These are phyloP conservation scores for Papilio helenus DNA, from an alignment of 1,140 invertebrate species.

Conservation along the genomic window DNA sequence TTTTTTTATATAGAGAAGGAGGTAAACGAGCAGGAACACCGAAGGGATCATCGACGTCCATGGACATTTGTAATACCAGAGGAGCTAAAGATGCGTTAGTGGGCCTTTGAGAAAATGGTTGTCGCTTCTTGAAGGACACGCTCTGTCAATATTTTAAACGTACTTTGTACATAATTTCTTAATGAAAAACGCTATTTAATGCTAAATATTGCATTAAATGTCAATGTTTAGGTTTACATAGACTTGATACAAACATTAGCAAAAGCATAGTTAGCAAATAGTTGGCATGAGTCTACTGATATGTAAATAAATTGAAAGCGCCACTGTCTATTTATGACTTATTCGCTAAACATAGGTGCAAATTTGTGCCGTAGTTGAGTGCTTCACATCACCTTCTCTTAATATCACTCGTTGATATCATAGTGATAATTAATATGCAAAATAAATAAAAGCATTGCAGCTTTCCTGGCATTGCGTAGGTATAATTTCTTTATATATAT, in stretches of 20 bases:
- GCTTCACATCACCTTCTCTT: not conserved
- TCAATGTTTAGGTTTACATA: not conserved
- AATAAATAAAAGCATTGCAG: not conserved
- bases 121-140: too few relatives aligned
- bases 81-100: too few relatives aligned
- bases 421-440: not conserved
- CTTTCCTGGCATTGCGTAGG: not conserved
- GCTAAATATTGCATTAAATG: not conserved
- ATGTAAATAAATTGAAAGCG: conserved; percentile 77
- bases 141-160: too few relatives aligned
- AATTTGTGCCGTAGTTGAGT: not conserved
- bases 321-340: conserved; percentile 46
- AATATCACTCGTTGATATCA: not conserved
- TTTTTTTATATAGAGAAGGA: not conserved
- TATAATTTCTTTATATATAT: not conserved
- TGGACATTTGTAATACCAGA: too few relatives aligned
- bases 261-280: conserved; percentile 40
- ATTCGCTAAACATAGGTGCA: conserved; percentile 50
- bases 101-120: too few relatives aligned
- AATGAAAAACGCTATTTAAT: not conserved
- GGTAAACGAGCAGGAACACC: too few relatives aligned
- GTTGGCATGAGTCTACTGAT: conserved; percentile 46
- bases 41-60: too few relatives aligned
- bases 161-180: too few relatives aligned
- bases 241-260: conserved; percentile 24